Evolutionary conservation across 2,113 vertebrate species (phyloP).

Genomic region (Nothoprocta perdicaria): DNA sequence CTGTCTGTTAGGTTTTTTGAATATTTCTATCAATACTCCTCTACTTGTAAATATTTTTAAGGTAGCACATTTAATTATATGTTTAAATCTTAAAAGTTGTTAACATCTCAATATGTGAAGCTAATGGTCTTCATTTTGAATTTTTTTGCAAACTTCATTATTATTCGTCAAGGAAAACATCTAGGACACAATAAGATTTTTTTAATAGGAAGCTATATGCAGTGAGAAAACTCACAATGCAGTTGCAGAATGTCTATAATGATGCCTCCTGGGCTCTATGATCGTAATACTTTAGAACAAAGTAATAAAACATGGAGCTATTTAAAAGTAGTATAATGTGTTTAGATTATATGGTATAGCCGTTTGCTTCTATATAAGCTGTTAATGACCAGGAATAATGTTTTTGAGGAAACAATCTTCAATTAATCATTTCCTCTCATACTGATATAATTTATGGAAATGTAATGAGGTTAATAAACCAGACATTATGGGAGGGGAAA

Average conservation of each 20-base stretch:
- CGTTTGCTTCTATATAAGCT: slow-evolving; percentile 64
- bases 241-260: slow-evolving; percentile 61
- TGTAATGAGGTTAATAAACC: slow-evolving; percentile 78
- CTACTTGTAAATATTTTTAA: neutral
- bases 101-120: slow-evolving; percentile 7
- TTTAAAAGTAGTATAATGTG: slow-evolving; percentile 68
- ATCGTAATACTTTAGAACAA: slow-evolving; percentile 61
- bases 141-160: slow-evolving; percentile 9
- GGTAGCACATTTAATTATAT: neutral
- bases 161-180: slow-evolving; percentile 48
- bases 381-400: slow-evolving; percentile 80
- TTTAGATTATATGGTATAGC: slow-evolving; percentile 70
- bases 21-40: neutral
- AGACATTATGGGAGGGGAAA: slow-evolving; percentile 70
- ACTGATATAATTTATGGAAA: slow-evolving; percentile 82
- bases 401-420: slow-evolving; percentile 82
- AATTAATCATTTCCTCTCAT: slow-evolving; percentile 82
- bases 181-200: neutral
- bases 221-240: slow-evolving; percentile 17
- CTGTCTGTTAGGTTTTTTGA: neutral
- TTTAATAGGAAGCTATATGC: slow-evolving; percentile 51
- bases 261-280: slow-evolving; percentile 60
- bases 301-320: slow-evolving; percentile 72
- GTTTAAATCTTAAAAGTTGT: slow-evolving; percentile 20
- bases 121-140: slow-evolving; percentile 27